Evolutionary conservation across 2,888 invertebrate species (phyloP).

Genomic region (Scaptodrosophila latifasciaeformis): DNA sequence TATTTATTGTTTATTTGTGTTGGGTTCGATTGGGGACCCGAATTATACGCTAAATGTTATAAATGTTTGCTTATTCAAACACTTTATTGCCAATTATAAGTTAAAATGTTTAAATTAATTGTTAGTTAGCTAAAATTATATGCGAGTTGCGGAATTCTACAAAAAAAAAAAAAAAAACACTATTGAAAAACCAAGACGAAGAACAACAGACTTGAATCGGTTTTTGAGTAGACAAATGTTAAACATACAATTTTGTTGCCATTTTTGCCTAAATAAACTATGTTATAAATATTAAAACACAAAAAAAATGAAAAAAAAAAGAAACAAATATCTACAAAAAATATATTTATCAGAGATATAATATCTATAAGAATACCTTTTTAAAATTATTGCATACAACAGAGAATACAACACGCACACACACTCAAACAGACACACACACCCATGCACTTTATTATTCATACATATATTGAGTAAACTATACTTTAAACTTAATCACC

Average conservation of each 20-base stretch:
- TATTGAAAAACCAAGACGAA: constrained; percentile 31
- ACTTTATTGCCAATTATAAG: constrained; percentile 64
- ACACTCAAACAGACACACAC: constrained; percentile 22
- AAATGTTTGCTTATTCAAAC: constrained; percentile 64
- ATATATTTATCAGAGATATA: constrained; percentile 53
- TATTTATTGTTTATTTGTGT: constrained; percentile 60
- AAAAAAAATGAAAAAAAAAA: constrained; percentile 31
- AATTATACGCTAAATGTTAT: constrained; percentile 62
- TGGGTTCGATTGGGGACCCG: constrained; percentile 19
- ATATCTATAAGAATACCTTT: constrained; percentile 25
- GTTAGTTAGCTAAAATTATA: constrained; percentile 66
- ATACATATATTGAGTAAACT: constrained; percentile 22
- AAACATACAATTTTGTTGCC: constrained; percentile 73
- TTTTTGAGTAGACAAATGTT: constrained; percentile 65
- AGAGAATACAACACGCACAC: constrained; percentile 27
- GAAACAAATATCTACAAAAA: constrained; percentile 15
- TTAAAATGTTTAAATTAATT: constrained; percentile 66
- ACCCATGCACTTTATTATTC: too few relatives aligned
- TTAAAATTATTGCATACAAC: constrained; percentile 27
- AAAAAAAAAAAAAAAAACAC: constrained; percentile 30
- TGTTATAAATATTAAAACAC: constrained; percentile 74
- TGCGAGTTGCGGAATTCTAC: constrained; percentile 6
- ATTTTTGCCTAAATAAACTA: constrained; percentile 75
- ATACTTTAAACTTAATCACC: constrained; percentile 45
- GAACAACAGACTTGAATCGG: constrained; percentile 57